These are phyloP conservation scores for Motacilla alba DNA, from an alignment of 2,113 vertebrate genomes.

Conservation along the genomic window DNA sequence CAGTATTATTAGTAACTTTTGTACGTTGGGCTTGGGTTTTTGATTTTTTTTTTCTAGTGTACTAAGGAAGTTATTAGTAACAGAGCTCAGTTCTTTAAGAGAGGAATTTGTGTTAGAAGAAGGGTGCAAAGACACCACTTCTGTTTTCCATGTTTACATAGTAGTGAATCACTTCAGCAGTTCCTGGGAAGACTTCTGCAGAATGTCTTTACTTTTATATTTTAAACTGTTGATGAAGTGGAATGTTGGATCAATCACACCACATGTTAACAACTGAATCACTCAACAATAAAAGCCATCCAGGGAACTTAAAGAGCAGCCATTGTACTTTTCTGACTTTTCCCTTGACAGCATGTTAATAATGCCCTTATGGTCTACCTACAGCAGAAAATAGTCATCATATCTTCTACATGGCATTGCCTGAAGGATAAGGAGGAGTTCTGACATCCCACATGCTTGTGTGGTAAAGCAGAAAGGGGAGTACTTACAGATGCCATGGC, in stretches of 20 bases:
- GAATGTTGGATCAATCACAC: not conserved
- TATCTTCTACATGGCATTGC: not conserved
- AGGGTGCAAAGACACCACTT: not conserved
- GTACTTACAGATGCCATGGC: not conserved
- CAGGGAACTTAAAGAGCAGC: not conserved
- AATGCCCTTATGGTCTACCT: not conserved
- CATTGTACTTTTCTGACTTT: not conserved
- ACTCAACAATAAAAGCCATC: conserved; percentile 10
- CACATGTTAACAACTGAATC: conserved; percentile 25
- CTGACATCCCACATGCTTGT: not conserved
- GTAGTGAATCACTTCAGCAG: conserved; percentile 30
- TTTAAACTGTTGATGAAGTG: conserved; percentile 21
- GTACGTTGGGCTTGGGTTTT: not conserved
- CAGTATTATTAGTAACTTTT: conserved; percentile 30
- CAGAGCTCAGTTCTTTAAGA: not conserved
- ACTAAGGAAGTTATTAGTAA: not conserved
- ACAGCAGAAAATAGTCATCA: not conserved
- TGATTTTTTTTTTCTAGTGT: not conserved
- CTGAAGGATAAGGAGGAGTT: not conserved
- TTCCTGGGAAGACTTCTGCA: conserved; percentile 7
- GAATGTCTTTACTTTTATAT: conserved; percentile 36
- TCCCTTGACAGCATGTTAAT: not conserved
- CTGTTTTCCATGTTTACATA: conserved; percentile 34
- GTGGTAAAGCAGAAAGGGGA: not conserved
- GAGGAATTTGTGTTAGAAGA: not conserved